A percentile compares a stretch with the other conserved stretches of the same genome.
These are phyloP conservation scores for Gila robusta DNA, from an alignment of 2,797 vertebrate species.

Conservation along the genomic window DNA sequence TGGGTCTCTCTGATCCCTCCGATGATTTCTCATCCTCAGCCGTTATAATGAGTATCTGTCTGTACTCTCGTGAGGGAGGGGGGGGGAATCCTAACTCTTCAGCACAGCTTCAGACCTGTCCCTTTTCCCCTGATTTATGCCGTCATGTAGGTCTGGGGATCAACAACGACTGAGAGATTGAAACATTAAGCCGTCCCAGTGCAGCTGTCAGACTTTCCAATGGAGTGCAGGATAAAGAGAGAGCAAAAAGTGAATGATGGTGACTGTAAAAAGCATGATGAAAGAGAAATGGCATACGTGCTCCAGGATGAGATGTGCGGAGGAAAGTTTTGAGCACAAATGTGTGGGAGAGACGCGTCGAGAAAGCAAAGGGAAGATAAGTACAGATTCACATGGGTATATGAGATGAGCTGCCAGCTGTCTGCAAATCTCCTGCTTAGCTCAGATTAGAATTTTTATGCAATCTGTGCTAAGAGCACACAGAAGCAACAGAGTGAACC, in stretches of 20 bases:
- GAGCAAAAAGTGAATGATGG: conserved; percentile 41
- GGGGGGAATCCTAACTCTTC: conserved; percentile 3
- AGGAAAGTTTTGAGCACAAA: neutral
- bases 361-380: conserved; percentile 32
- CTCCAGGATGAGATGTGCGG: conserved; percentile 1
- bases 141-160: conserved; percentile 29
- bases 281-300: neutral
- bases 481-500: conserved; percentile 31
- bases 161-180: conserved; percentile 58
- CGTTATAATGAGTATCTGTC: conserved; percentile 21
- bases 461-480: conserved; percentile 59
- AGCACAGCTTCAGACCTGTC: conserved; percentile 25
- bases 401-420: conserved; percentile 65
- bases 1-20: neutral
- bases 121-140: conserved; percentile 1
- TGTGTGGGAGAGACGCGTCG: neutral
- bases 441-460: conserved; percentile 44
- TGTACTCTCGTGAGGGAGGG: neutral
- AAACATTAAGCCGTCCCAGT: conserved; percentile 46
- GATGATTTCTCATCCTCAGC: conserved; percentile 1
- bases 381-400: conserved; percentile 64
- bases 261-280: conserved; percentile 7
- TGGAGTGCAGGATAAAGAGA: conserved; percentile 30
- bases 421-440: conserved; percentile 61
- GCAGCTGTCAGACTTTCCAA: conserved; percentile 46